Conservation (phyloP, 1,140 invertebrate species). For the Brachionus plicatilis region DNA sequence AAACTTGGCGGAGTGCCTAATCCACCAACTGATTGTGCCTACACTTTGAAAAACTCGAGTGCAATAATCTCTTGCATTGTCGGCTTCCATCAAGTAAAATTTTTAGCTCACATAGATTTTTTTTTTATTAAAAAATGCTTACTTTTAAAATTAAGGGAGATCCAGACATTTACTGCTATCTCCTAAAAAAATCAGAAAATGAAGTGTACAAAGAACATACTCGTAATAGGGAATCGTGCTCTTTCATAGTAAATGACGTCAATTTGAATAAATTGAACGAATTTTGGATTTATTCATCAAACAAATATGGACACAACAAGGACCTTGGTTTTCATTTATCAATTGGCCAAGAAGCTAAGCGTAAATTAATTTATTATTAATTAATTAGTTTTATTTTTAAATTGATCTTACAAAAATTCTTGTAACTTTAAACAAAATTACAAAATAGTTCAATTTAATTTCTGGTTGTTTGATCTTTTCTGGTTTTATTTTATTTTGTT, state of each 20-base stretch:
- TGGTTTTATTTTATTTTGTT: no score
- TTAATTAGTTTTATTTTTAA: no score
- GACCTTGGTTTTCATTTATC: constrained; percentile 33
- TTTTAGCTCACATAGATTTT: not conserved
- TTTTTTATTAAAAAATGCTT: no score
- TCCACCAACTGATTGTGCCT: constrained; percentile 30
- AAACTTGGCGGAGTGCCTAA: constrained; percentile 29
- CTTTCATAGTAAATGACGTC: constrained; percentile 34
- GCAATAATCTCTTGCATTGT: constrained; percentile 25
- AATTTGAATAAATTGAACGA: constrained; percentile 27
- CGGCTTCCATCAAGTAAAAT: constrained; percentile 23
- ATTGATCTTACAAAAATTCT: no score
- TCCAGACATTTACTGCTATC: constrained; percentile 37
- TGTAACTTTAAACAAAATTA: no score
- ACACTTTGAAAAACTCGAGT: constrained; percentile 15
- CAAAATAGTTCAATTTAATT: no score
- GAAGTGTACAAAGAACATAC: constrained; percentile 38
- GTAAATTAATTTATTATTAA: not conserved
- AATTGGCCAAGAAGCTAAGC: not conserved
- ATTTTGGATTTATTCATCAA: constrained; percentile 40
- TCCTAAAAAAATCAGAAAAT: constrained; percentile 22
- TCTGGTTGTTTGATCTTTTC: no score
- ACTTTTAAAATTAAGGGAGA: not conserved
- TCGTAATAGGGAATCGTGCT: constrained; percentile 35
- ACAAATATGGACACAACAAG: constrained; percentile 33